Conservation (phyloP, 1,140 invertebrate genomes). For the Papilio dardanus region DNA sequence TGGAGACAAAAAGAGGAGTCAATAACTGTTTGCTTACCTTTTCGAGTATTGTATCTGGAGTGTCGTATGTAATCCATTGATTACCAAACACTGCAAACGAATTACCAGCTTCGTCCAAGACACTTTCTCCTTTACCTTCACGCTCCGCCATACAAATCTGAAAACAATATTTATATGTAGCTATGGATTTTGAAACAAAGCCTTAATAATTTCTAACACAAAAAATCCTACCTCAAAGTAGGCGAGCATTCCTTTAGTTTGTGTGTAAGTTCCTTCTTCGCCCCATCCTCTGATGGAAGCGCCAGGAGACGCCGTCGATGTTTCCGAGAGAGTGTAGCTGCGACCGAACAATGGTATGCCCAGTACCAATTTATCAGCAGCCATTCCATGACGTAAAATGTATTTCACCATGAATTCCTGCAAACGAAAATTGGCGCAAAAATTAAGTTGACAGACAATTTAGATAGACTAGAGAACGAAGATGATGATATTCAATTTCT, state of each 20-base stretch:
- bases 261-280: slow-evolving; percentile 85
- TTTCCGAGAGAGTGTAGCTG: slow-evolving; percentile 83
- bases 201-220: slow-evolving; percentile 1
- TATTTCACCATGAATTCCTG: slow-evolving; percentile 80
- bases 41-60: slow-evolving; percentile 85
- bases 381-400: slow-evolving; percentile 74
- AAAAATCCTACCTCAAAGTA: slow-evolving; percentile 83
- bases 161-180: slow-evolving; percentile 32
- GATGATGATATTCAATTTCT: not conserved
- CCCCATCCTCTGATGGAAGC: slow-evolving; percentile 81
- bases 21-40: slow-evolving; percentile 82
- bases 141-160: slow-evolving; percentile 87
- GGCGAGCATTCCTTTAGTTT: slow-evolving; percentile 85
- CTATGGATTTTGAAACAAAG: not conserved
- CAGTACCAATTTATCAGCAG: slow-evolving; percentile 84
- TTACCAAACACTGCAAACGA: slow-evolving; percentile 89
- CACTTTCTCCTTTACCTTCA: slow-evolving; percentile 84
- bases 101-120: slow-evolving; percentile 86
- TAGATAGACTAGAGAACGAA: not conserved
- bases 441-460: not conserved
- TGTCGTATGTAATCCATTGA: slow-evolving; percentile 94
- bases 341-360: slow-evolving; percentile 87
- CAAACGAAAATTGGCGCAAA: slow-evolving; percentile 34
- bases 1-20: not conserved
- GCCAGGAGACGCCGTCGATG: slow-evolving; percentile 79